phyloP scores from a whole-genome alignment of 2,888 invertebrate genomes.

The Kuschelorhynchus macadamiae region DNA sequence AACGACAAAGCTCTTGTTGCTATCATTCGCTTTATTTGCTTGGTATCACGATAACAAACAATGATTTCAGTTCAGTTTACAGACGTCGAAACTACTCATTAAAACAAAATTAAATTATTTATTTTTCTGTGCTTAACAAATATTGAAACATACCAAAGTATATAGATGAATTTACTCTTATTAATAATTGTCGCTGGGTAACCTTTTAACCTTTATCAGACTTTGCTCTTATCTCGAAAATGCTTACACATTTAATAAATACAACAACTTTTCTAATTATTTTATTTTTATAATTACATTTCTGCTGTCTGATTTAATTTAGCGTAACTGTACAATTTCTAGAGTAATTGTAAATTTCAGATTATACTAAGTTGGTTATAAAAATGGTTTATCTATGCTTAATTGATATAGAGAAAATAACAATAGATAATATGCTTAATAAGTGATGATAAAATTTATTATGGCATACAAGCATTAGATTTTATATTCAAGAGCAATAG shows the following conservation, averaged over 20 bases:
- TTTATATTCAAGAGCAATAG: no score
- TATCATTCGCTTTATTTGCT: no score
- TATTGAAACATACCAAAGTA: constrained; percentile 38
- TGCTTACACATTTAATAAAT: constrained; percentile 6
- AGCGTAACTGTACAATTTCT: no score
- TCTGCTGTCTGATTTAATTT: no score
- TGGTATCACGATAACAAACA: constrained; percentile 22
- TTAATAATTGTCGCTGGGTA: constrained; percentile 48
- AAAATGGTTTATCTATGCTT: no score
- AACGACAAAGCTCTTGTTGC: no score
- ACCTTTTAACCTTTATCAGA: constrained; percentile 63
- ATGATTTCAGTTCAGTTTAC: constrained; percentile 1
- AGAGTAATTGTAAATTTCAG: no score
- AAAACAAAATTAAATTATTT: constrained; percentile 40
- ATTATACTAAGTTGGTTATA: no score
- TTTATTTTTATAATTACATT: background rate
- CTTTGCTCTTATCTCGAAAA: constrained; percentile 59
- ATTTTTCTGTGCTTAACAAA: constrained; percentile 25
- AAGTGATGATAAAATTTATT: no score
- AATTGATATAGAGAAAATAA: no score
- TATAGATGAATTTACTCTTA: constrained; percentile 45
- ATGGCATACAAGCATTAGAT: no score
- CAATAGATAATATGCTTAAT: no score
- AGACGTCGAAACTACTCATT: constrained; percentile 9
- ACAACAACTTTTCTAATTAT: constrained; percentile 17